Percentiles rank a stretch among this genome's conserved stretches.
phyloP scores from a whole-genome alignment of 2,888 invertebrate species.

The Punctoribates punctum region DNA sequence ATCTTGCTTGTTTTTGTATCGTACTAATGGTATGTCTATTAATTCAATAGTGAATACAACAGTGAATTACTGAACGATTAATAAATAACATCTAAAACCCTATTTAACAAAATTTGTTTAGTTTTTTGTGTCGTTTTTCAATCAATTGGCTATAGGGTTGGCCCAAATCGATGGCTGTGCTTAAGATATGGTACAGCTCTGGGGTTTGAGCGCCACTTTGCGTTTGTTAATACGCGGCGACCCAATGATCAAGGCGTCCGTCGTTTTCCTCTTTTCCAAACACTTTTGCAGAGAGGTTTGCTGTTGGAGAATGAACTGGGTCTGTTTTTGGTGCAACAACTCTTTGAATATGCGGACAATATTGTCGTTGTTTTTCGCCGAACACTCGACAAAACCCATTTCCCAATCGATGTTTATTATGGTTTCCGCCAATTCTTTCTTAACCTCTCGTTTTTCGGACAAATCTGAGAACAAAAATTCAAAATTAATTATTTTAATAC shows the following conservation, averaged over 20 bases:
- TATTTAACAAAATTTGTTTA: too few relatives aligned
- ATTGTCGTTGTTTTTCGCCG: constrained; percentile 46
- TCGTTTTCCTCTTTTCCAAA: neutral
- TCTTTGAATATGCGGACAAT: constrained; percentile 45
- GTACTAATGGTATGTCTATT: too few relatives aligned
- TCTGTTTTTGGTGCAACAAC: constrained; percentile 44
- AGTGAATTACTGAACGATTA: too few relatives aligned
- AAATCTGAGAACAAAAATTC: too few relatives aligned
- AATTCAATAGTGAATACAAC: too few relatives aligned
- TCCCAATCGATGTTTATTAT: constrained; percentile 47
- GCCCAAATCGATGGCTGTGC: neutral
- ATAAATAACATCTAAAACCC: too few relatives aligned
- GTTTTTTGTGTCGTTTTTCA: too few relatives aligned
- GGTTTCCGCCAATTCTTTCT: constrained; percentile 45
- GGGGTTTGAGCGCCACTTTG: constrained; percentile 45
- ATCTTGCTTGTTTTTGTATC: too few relatives aligned
- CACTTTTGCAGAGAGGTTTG: too few relatives aligned
- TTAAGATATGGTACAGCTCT: constrained; percentile 47
- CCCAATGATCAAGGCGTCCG: neutral
- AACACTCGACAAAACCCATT: constrained; percentile 46
- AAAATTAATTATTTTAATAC: too few relatives aligned
- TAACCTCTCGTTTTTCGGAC: constrained; percentile 40
- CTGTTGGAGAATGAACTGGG: constrained; percentile 14
- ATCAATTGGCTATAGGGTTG: too few relatives aligned
- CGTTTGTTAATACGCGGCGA: constrained; percentile 36